Conservation (phyloP, 1,140 invertebrate species). For the Nephotettix cincticeps region DNA sequence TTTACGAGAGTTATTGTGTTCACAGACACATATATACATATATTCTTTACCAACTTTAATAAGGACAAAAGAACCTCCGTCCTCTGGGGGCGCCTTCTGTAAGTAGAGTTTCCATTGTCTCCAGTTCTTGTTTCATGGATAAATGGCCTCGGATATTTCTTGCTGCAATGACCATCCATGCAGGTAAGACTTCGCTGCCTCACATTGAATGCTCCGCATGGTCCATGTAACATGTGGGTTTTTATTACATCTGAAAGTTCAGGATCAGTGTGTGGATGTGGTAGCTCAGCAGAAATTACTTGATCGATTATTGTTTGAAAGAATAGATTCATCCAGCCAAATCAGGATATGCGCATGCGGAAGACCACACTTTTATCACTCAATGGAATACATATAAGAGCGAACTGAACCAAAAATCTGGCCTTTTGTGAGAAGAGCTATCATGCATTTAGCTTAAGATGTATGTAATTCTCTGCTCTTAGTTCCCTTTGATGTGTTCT, state of each 20-base stretch:
- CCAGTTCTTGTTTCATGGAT: too few relatives aligned
- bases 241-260: slow-evolving; percentile 34
- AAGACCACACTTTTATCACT: slow-evolving; percentile 53
- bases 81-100: slow-evolving; percentile 41
- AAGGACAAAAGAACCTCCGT: slow-evolving; percentile 32
- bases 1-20: too few relatives aligned
- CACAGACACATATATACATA: too few relatives aligned
- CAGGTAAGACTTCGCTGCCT: slow-evolving; percentile 45
- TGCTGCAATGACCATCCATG: slow-evolving; percentile 46
- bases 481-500: slow-evolving; percentile 42
- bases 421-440: slow-evolving; percentile 43
- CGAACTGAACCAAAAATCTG: slow-evolving; percentile 42
- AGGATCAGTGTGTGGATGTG: slow-evolving; percentile 37
- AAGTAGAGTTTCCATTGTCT: slow-evolving; percentile 50
- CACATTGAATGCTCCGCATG: too few relatives aligned
- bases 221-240: slow-evolving; percentile 44
- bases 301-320: not conserved
- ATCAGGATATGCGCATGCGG: slow-evolving; percentile 44
- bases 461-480: too few relatives aligned
- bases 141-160: too few relatives aligned
- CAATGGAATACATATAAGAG: slow-evolving; percentile 47
- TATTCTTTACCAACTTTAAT: too few relatives aligned
- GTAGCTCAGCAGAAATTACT: slow-evolving; percentile 41
- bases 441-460: slow-evolving; percentile 47
- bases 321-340: slow-evolving; percentile 20